A percentile compares a stretch with the other conserved stretches of the same genome.
phyloP scores from a whole-genome alignment of 2,888 invertebrate genomes.

The Hypselothyrea guttata region DNA sequence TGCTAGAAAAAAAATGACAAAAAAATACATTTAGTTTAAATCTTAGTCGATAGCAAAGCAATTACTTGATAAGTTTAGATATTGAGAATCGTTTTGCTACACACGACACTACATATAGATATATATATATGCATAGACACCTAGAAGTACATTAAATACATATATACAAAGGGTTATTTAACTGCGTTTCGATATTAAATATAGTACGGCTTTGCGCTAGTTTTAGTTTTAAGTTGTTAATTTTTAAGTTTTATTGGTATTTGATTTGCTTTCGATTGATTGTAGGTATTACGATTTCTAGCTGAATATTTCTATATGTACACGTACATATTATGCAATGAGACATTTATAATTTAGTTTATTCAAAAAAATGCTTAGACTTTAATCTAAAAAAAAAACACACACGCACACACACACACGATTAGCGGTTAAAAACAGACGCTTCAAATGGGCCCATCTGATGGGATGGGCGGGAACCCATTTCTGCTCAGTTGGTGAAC shows the following conservation, averaged over 20 bases:
- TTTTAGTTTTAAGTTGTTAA: no score
- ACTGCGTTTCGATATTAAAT: conserved; percentile 5
- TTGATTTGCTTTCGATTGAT: no score
- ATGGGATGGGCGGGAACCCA: conserved; percentile 49
- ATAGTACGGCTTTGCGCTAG: not conserved
- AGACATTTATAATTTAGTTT: not conserved
- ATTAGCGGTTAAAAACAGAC: no score
- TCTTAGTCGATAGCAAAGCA: conserved; percentile 33
- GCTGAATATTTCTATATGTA: conserved; percentile 1
- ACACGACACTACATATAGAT: conserved; percentile 15
- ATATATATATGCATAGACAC: conserved; percentile 41
- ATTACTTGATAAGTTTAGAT: conserved; percentile 24
- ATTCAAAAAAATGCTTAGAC: no score
- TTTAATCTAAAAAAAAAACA: no score
- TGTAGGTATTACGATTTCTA: no score
- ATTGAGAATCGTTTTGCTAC: conserved; percentile 36
- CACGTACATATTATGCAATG: conserved; percentile 1
- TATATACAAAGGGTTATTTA: conserved; percentile 36
- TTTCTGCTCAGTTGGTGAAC: conserved; percentile 78
- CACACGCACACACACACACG: no score
- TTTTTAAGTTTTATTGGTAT: no score
- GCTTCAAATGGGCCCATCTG: conserved; percentile 3
- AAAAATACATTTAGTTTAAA: conserved; percentile 19
- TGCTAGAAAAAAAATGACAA: conserved; percentile 32
- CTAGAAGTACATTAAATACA: conserved; percentile 43